Evolutionary conservation across 2,888 invertebrate species (phyloP), one percentile per base, ranked within the genome.

Genomic region (Thysanoteuthis rhombus): DNA sequence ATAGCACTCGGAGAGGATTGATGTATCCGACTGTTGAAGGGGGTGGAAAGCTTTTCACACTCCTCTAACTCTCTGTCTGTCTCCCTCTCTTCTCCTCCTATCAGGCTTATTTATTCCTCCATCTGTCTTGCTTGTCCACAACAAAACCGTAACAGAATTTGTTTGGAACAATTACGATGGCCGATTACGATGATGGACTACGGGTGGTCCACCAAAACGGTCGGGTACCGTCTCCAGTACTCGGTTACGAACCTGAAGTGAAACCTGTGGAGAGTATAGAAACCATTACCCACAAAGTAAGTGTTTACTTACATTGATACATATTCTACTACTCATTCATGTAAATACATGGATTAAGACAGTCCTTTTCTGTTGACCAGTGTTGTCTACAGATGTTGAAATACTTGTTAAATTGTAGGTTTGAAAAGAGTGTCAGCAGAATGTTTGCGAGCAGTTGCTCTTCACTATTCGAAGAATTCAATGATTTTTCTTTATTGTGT

Each of bases 261-360:
- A 90, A 39, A 39, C 90, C 90, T 39, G 90, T 90, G 19, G 90
- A 90, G 90, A 90, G 90, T 90, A 90, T 90, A 25, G 90, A 90
- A 39, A 90, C 38, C n/a, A 90, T 90, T 39, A 90, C 90, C 4
- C 90, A 90, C n/a, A 90, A 90, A 90, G 90, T 90, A 90, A 90
- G 90, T 90, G 38, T 36, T 8, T 58, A 58, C 28, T 47, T 47
- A 22, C 32, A 58, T 1, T 32, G 58, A 42, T 42, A 42, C 16
- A 42, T 42, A 42, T 42, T 42, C 10, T 42, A 42, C 42, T 42
- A 16, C 16, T 42, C 42, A 42, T 42, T 42, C 42, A 42, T 42
- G 16, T 42, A n/a, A n/a, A n/a, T n/a, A n/a, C n/a, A n/a, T n/a
- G n/a, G n/a, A n/a, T n/a, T n/a, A 42, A 52, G 52, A 52, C 16